Base-by-base conservation (phyloP, 2,113 vertebrate genomes). In the Eclectus roratus region DNA sequence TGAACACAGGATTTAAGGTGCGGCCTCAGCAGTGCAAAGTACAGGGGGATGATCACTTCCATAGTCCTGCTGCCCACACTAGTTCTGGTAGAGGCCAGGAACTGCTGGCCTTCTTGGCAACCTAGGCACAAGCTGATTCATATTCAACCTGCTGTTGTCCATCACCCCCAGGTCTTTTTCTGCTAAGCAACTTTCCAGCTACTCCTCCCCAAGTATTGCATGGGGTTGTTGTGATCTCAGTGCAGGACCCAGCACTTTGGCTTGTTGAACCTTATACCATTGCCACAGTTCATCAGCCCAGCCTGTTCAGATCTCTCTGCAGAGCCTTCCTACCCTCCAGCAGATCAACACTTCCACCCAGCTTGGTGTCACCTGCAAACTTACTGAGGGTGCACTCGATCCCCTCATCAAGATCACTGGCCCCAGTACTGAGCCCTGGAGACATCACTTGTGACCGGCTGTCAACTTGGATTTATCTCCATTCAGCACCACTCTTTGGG, bases 361-460 rank as follows among this genome's bases (percentile, higher is more conserved):
- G 2, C 13, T 13, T 31, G 8, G 52, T 24, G 28, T 35, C 2
- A 1, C 35, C 39, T 43, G 61, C n/a, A 86, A 61, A 55, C 14
- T 60, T 39, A 35, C n/a, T 61, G 21, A 68, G 39, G 11, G 10
- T 35, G 7, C 17, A 19, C 44, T 43, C 5, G 13, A 35, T 33
- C 2, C 31, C 10, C 53, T 47, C 53, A 29, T 14, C 2, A 10
- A 53, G 53, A 24, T 24, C 12, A 29, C 11, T 35, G 25, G n/a
- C 17, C 20, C 3, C 52, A 60, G 19, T 19, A 47, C 39, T 53
- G 61, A 74, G 31, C n/a, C 31, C 1, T 37, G 69, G 53, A 41
- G 25, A 7, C 46, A 68, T 8, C 25, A 28, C 25, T 35, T 7
- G n/a, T 47, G 68, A 27, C 24, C 0, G 1, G 53, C 11, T 35